phyloP scores from a whole-genome alignment of 2,888 invertebrate genomes.

The Drosophila yooni region DNA sequence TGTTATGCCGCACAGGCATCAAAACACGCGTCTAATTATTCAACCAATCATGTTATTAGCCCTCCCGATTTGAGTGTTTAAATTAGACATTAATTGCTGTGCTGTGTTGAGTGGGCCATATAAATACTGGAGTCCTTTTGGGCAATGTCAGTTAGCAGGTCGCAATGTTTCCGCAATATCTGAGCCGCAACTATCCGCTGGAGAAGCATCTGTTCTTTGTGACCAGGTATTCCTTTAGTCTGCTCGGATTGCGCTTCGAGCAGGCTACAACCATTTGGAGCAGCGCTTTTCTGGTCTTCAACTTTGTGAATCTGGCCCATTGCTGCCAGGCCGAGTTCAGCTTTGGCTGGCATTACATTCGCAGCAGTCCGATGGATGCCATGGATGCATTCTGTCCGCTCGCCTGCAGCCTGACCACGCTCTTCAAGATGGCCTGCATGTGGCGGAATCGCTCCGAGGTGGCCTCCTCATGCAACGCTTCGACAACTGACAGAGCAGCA shows the following conservation, averaged over 20 bases:
- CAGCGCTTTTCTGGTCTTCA: slow-evolving; percentile 54
- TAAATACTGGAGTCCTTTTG: slow-evolving; percentile 31
- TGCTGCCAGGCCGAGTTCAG: slow-evolving; percentile 70
- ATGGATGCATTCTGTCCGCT: slow-evolving; percentile 74
- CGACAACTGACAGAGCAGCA: slow-evolving; percentile 54
- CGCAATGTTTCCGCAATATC: slow-evolving; percentile 62
- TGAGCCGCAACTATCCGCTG: slow-evolving; percentile 55
- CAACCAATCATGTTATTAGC: slow-evolving; percentile 54
- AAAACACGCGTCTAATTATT: slow-evolving; percentile 42
- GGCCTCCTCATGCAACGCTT: slow-evolving; percentile 48
- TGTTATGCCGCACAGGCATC: slow-evolving; percentile 33
- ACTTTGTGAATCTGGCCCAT: slow-evolving; percentile 65
- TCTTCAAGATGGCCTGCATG: slow-evolving; percentile 65
- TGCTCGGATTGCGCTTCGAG: slow-evolving; percentile 58
- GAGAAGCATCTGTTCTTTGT: slow-evolving; percentile 64
- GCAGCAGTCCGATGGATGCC: slow-evolving; percentile 58
- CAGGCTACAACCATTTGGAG: slow-evolving; percentile 19
- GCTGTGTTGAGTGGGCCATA: neutral
- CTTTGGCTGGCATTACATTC: slow-evolving; percentile 61
- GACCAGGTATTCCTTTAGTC: slow-evolving; percentile 56
- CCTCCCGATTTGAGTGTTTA: neutral
- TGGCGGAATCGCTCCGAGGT: slow-evolving; percentile 60
- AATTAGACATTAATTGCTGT: slow-evolving; percentile 21
- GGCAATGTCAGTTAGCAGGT: neutral
- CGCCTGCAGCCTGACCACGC: slow-evolving; percentile 69